Base-by-base conservation (phyloP, 1,140 invertebrate species). In the Trichomalopsis sarcophagae region DNA sequence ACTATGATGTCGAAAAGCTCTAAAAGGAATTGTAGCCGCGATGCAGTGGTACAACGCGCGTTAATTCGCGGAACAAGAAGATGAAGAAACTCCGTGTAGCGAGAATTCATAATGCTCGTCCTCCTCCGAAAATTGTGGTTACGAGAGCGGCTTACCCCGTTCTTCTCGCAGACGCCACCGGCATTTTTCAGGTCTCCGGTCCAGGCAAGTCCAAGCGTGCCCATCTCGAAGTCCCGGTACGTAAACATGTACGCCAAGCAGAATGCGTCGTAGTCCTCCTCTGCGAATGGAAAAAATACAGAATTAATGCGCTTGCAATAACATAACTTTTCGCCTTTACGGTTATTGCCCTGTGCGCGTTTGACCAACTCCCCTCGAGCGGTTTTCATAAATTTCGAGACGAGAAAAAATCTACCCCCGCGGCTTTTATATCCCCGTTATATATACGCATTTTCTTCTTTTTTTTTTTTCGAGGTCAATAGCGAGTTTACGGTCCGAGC, bases 221-320 rank as follows among this genome's bases (percentile, higher is more conserved):
- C 99, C 94, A 99, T 99, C 91, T 99, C 98, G 91, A 99, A 99
- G 92, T 99, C 99, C 66, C 99, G 94, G 93, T 99, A 99, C 4
- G 99, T 99, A 91, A 99, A 99, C 96, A 99, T 98, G 92, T 99
- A 99, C 66, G 99, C 98, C 89, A 99, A 94, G 91, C 99, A 99
- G 93, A 99, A 99, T 21, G 97, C 97, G 91, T 99, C 98, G 92
- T 99, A 99, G 92, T 99, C 98, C 91, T 98, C 97, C 95, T 99
- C 97, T 95, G 95, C 80, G 93, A 94, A 74, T 84, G 88, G 90
- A 88, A 90, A 88, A 88, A 30, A 89, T 62, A 87, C 47, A 87
- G 87, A 36, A 30, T 23, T 71, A 50, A 14, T 14, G 5, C 2
- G 44, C 4, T 55, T 55, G 17, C 14, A 55, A 55, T 14, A 55